Evolutionary conservation across 2,797 vertebrate species (phyloP), one percentile per base, ranked within the genome.

Genomic region (Lithobates pipiens): DNA sequence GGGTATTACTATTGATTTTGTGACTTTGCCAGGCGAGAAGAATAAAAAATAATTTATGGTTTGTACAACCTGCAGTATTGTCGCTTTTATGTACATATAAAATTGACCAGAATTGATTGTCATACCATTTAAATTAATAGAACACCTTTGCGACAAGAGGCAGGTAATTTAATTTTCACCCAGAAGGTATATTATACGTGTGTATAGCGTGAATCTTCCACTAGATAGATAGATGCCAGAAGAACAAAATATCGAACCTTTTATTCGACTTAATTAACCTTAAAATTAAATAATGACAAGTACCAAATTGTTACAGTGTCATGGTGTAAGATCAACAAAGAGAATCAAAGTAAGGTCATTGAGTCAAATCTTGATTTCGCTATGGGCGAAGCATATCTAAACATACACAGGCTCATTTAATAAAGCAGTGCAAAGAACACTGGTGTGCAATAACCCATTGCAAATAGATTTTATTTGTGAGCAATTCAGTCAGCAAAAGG

Each of bases 1-100:
- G 82, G 82, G 82, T 84, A 84, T 84, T 77, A 23, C 74, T 84
- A 84, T 84, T 84, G 82, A 84, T 84, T 84, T 76, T 84, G 63
- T 77, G 65, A 39, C 63, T 36, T 36, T 84, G 82, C 82, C 82
- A 84, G 82, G 32, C 42, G 50, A 54, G 63, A 82, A 34, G 74
- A 84, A 84, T 69, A 76, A 84, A 84, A 84, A 70, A 76, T 84
- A 84, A 84, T 84, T 70, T 84, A 84, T 32, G 65, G 65, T 70
- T 84, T 84, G 82, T 77, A 77, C 82, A 84, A 77, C 74, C 82
- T 76, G 82, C 82, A 69, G 82, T 57, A 76, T 76, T 83, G 73
- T 83, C 57, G 63, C 73, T 83, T 65, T 70, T 84, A 84, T 84
- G 82, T 84, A 77, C 36, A 77, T 77, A 84, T 70, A 77, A 84